Percentiles rank a stretch among this genome's conserved stretches.
Conservation (phyloP, 2,113 vertebrate species). For the Entosphenus tridentatus region DNA sequence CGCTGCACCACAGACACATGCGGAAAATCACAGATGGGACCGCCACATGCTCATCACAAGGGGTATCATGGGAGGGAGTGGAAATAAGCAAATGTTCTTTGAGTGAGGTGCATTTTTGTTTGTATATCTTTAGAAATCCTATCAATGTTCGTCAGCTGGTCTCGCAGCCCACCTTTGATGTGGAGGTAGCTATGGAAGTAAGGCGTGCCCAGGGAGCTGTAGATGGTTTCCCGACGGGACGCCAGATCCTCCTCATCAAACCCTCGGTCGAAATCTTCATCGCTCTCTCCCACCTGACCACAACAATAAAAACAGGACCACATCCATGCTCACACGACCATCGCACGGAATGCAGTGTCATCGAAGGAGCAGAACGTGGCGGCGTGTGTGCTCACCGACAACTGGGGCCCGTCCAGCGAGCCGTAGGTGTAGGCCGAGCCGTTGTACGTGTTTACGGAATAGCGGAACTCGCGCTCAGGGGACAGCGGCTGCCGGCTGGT, state of each 20-base stretch:
- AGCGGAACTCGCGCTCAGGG: neutral
- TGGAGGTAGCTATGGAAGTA: slow-evolving; percentile 79
- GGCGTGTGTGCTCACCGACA: too few species aligned
- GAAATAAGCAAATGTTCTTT: neutral
- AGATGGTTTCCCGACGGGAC: slow-evolving; percentile 33
- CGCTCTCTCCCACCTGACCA: slow-evolving; percentile 49
- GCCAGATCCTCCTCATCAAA: slow-evolving; percentile 69
- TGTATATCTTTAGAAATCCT: too few species aligned
- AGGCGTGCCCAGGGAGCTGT: slow-evolving; percentile 45
- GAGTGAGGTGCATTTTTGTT: neutral
- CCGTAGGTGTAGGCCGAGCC: neutral
- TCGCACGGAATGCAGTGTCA: too few species aligned
- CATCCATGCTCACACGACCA: too few species aligned
- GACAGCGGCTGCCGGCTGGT: neutral
- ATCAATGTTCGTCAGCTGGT: too few species aligned
- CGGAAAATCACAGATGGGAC: neutral
- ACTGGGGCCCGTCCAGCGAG: too few species aligned
- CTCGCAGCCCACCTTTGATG: slow-evolving; percentile 43
- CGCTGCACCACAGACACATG: neutral
- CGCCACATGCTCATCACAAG: neutral
- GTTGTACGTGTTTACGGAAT: neutral
- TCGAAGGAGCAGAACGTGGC: too few species aligned
- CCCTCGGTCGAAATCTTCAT: slow-evolving; percentile 51
- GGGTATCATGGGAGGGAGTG: neutral
- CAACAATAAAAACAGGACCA: too few species aligned